These are phyloP conservation scores for Drosophila falleni DNA, from an alignment of 2,888 invertebrate species.

Conservation along the genomic window DNA sequence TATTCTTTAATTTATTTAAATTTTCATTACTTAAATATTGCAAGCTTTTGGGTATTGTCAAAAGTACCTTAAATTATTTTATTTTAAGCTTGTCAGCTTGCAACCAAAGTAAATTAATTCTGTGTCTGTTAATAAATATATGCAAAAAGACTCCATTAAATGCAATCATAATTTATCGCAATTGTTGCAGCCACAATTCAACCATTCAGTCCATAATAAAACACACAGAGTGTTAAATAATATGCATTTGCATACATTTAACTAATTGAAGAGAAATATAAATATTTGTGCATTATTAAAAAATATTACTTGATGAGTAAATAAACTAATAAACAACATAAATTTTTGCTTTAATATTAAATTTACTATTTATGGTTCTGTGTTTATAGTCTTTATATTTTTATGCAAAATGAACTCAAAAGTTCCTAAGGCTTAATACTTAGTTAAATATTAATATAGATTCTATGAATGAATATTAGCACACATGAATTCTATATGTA, in stretches of 20 bases:
- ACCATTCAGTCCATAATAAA: neutral
- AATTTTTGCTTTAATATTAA: neutral
- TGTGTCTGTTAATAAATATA: constrained; percentile 27
- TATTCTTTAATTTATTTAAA: neutral
- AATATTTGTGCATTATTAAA: neutral
- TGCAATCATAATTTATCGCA: constrained; percentile 38
- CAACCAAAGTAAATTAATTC: constrained; percentile 40
- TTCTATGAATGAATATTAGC: neutral
- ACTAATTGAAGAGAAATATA: constrained; percentile 15
- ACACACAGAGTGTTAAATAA: constrained; percentile 1
- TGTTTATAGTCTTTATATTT: neutral
- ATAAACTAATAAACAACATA: neutral
- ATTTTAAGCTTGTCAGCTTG: constrained; percentile 1
- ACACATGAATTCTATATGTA: neutral
- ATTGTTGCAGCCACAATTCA: constrained; percentile 14
- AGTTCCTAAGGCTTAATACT: neutral
- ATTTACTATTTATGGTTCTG: neutral
- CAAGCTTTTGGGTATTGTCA: neutral
- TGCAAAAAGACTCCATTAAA: constrained; percentile 36
- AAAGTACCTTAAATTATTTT: neutral
- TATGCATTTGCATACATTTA: constrained; percentile 6
- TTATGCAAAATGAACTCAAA: neutral
- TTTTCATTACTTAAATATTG: neutral
- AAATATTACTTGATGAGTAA: neutral
- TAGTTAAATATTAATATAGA: neutral